These are phyloP conservation scores for Cheirogaleus major DNA, from an alignment of 2,797 vertebrate genomes.

Conservation along the genomic window DNA sequence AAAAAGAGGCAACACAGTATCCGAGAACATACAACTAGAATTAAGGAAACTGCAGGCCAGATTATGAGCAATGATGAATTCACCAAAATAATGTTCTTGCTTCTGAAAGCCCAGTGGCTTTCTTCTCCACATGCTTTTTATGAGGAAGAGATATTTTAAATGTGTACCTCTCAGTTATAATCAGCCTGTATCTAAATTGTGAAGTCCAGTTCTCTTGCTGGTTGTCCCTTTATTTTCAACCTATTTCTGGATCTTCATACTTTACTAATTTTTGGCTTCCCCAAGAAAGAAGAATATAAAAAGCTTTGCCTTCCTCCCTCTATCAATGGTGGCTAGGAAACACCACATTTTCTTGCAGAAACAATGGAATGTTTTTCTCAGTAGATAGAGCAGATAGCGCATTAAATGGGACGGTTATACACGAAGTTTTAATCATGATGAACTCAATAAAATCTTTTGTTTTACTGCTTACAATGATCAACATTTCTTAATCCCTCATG, in stretches of 20 bases:
- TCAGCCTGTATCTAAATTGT: not conserved
- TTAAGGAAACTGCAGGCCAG: not conserved
- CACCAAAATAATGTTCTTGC: not conserved
- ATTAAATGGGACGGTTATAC: not conserved
- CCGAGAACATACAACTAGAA: not conserved
- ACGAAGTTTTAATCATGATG: not conserved
- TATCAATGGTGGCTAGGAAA: not conserved
- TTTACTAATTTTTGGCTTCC: not conserved
- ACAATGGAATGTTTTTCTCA: not conserved
- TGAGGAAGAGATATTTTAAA: not conserved
- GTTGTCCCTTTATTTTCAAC: not conserved
- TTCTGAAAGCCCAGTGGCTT: not conserved
- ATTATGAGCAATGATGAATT: not conserved
- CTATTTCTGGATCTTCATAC: not conserved
- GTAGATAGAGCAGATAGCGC: not conserved
- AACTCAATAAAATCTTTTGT: not conserved
- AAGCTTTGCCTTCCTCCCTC: not conserved
- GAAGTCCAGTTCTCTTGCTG: not conserved
- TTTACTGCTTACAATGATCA: slow-evolving; percentile 47
- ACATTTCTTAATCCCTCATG: slow-evolving; percentile 38
- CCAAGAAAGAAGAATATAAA: not conserved
- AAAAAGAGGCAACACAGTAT: not conserved
- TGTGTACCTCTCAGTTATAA: not conserved
- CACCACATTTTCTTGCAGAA: not conserved
- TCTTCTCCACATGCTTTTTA: not conserved